Evolutionary conservation across 2,797 vertebrate species (phyloP).

Genomic region (Sebastes flavidus): DNA sequence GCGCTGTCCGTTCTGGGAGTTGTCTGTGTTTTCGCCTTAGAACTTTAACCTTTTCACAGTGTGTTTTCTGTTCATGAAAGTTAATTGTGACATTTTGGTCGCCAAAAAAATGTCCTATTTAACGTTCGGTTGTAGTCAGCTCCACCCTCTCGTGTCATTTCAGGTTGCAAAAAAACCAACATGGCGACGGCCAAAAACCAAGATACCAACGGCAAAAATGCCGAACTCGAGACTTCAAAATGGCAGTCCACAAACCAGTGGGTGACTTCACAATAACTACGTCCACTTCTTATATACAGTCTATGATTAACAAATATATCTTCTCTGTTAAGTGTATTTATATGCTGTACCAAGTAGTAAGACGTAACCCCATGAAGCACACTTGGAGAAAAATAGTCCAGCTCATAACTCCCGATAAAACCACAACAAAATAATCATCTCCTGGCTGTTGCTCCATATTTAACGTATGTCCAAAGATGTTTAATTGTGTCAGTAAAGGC

Average conservation of each 20-base stretch:
- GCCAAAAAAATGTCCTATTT: too few relatives aligned
- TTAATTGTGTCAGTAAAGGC: neutral
- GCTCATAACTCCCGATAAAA: neutral
- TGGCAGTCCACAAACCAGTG: too few relatives aligned
- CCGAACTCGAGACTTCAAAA: fast-evolving
- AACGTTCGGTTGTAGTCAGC: too few relatives aligned
- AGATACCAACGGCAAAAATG: too few relatives aligned
- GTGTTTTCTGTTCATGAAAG: too few relatives aligned
- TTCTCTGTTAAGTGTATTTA: neutral
- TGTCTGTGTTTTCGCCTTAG: too few relatives aligned
- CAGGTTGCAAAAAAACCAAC: too few relatives aligned
- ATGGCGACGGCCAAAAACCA: fast-evolving
- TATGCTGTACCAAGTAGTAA: too few relatives aligned
- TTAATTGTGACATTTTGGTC: too few relatives aligned
- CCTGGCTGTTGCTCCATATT: neutral
- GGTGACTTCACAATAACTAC: fast-evolving
- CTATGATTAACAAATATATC: neutral
- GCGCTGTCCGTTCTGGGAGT: fast-evolving
- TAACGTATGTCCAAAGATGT: neutral
- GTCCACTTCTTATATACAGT: neutral
- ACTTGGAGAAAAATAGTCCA: neutral
- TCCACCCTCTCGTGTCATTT: too few relatives aligned
- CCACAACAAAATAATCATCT: neutral
- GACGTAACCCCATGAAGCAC: neutral
- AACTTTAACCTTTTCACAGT: too few relatives aligned